Base-by-base conservation (phyloP, 2,888 invertebrate species). In the Nymphalis polychloros region DNA sequence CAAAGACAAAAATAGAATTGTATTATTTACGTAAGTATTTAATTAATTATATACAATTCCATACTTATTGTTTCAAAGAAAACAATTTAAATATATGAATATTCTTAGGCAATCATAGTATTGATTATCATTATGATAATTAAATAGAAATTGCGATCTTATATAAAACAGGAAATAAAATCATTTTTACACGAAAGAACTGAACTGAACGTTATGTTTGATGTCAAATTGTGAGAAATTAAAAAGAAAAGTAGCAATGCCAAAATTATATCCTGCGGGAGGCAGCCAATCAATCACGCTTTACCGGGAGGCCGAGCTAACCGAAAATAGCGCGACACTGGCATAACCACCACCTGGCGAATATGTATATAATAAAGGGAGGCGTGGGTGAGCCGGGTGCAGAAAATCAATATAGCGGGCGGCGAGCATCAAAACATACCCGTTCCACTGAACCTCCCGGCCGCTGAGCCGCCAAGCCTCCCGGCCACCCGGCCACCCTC, bases 351-450 rank as follows among this genome's bases (percentile, higher is more conserved):
- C 86, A 87, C 87, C 82, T 84, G 83, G 78, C 75, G 79, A 84
- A 86, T 86, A 88, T 85, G 86, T 87, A 87, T 90, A 88, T 87
- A 88, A 88, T 88, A 88, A 84, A 84, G 82, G 85, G 84, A 72
- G 84, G 81, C 68, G 76, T 73, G 82, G 83, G 85, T 73, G 83
- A 83, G 75, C 72, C 78, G 83, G 80, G 82, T 81, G 81, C 79
- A 83, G 91, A 91, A 92, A 92, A 92, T 92, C 92, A 90, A 92
- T 92, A 92, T 84, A 88, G 83, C 90, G 87, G 89, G 90, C 81
- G 86, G 84, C 85, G 84, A 83, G 90, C 87, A 92, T 91, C 92
- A 92, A 91, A 91, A 92, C 92, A 92, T 84, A 84, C 86, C 85
- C 79, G 82, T 77, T 69, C 84, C 83, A 75, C 68, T 69, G 63